phyloP scores from a whole-genome alignment of 2,797 vertebrate species.

The Tapirus indicus region DNA sequence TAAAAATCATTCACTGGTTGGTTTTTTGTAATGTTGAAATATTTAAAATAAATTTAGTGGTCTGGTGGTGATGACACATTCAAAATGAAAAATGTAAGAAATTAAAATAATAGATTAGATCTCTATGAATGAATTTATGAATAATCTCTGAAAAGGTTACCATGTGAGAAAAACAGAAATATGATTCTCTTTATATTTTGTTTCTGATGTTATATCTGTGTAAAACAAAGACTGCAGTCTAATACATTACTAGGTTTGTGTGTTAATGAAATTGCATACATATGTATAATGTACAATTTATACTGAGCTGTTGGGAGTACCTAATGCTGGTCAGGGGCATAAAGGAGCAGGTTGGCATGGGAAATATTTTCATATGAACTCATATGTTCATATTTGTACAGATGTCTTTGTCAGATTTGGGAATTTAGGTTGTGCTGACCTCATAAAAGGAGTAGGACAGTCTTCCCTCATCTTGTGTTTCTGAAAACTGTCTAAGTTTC shows the following conservation, averaged over 20 bases:
- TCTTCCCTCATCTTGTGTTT: not conserved
- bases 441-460: accelerated
- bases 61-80: not conserved
- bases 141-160: not conserved
- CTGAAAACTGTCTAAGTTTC: not conserved
- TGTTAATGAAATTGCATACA: not conserved
- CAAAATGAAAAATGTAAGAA: not conserved
- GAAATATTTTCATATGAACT: not conserved
- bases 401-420: not conserved
- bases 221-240: not conserved
- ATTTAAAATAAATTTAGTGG: not conserved
- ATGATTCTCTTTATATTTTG: not conserved
- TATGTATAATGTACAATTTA: not conserved
- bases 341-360: not conserved
- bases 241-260: not conserved
- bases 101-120: not conserved
- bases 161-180: not conserved
- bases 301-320: not conserved
- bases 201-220: too few relatives aligned
- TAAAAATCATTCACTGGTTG: not conserved
- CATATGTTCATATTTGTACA: not conserved
- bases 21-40: too few relatives aligned
- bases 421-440: not conserved
- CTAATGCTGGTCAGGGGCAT: not conserved
- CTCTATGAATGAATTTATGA: not conserved